Base-by-base conservation (phyloP, 2,888 invertebrate genomes). In the Tetropium fuscum region DNA sequence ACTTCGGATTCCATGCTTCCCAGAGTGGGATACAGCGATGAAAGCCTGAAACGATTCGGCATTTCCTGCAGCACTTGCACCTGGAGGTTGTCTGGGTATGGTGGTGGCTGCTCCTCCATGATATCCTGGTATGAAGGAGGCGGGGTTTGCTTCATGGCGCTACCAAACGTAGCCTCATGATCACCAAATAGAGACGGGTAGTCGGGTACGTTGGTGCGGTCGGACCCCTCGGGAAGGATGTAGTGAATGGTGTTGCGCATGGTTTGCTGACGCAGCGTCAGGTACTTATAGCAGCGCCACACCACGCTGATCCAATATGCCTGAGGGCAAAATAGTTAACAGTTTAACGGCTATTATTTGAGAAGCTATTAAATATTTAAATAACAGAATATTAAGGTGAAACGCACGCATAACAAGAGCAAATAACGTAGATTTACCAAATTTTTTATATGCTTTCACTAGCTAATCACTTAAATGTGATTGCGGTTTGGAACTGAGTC, bases 211-310 rank as follows among this genome's bases (percentile, higher is more conserved):
- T 86, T 85, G 10, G 74, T 66, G n/a, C 75, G 72, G 20, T 76
- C 80, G 2, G 71, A 58, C 10, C 73, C 73, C 47, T 78, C 84
- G 1, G 89, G 87, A 73, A 90, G 84, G 68, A 90, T 87, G 81
- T 89, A 90, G 38, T 90, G 90, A 19, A 89, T 84, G 54, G 89
- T 83, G 66, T 85, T 86, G 53, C 87, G 86, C 63, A 88, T 80
- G 22, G 90, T 88, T 77, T 91, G 89, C 69, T 89, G 87, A 44
- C 91, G 88, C 76, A 93, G 85, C 38, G 90, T 90, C 71, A 94
- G 84, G 82, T 91, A 94, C 82, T 93, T 93, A 84, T 93, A 93
- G 83, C 93, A 94, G 58, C 92, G 88, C 93, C 93, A 94, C 16
- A 94, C 91, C 55, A 94, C 88, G 75, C 87, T 87, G 79, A 91